phyloP scores from a whole-genome alignment of 2,113 vertebrate genomes.

The Periophthalmodon schlosseri region DNA sequence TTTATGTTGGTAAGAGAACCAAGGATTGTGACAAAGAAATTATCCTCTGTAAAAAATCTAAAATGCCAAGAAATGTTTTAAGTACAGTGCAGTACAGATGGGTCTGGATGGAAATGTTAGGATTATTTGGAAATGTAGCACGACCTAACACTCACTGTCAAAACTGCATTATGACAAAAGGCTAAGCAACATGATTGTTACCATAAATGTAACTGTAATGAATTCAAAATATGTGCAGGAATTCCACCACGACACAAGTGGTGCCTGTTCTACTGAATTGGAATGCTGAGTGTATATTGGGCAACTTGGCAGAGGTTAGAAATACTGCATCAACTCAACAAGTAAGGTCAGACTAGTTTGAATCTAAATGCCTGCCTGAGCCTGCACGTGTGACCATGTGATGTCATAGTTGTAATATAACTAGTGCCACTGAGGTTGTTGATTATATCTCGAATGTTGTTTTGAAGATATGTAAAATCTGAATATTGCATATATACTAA shows the following conservation, averaged over 20 bases:
- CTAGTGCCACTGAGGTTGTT: neutral
- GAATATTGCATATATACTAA: too few relatives aligned
- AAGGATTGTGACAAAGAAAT: constrained; percentile 73
- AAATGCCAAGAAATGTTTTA: too few relatives aligned
- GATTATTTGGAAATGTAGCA: neutral
- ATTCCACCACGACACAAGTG: neutral
- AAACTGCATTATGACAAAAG: neutral
- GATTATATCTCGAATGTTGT: neutral
- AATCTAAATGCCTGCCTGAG: constrained; percentile 21
- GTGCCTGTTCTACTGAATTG: constrained; percentile 25
- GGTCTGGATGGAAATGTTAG: neutral
- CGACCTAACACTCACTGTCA: neutral
- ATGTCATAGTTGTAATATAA: constrained; percentile 23
- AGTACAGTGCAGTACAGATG: too few relatives aligned
- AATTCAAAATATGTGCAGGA: neutral
- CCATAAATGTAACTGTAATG: too few relatives aligned
- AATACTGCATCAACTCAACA: constrained; percentile 27
- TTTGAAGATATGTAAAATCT: too few relatives aligned
- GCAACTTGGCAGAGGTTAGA: constrained; percentile 42
- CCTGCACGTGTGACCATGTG: constrained; percentile 17
- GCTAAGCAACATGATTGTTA: too few relatives aligned
- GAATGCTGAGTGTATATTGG: constrained; percentile 46
- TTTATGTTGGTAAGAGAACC: constrained; percentile 48
- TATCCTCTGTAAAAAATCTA: neutral
- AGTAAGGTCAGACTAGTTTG: constrained; percentile 51